A percentile compares a stretch with the other conserved stretches of the same genome.
Evolutionary conservation across 2,113 vertebrate genomes (phyloP).

Genomic region (Murina feae): DNA sequence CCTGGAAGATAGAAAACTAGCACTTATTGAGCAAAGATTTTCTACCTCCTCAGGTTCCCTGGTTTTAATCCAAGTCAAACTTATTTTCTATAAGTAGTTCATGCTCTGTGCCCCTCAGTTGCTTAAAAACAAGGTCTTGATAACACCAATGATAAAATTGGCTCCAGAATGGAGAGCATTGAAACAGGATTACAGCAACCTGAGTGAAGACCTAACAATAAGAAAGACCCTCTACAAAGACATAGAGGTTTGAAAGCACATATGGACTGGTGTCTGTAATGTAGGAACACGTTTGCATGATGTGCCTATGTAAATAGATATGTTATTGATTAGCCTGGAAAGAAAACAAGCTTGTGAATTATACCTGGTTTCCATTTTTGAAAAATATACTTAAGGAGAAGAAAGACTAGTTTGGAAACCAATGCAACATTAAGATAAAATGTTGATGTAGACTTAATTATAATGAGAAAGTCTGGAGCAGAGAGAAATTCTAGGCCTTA

Average conservation of each 20-base stretch:
- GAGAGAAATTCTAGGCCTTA: conserved; percentile 7
- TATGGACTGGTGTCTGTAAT: neutral
- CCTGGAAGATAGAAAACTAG: neutral
- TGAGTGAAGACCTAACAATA: neutral
- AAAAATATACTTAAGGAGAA: neutral
- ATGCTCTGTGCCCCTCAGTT: neutral
- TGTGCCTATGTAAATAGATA: neutral
- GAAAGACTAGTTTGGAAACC: neutral
- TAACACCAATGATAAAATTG: neutral
- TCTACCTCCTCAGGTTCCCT: neutral
- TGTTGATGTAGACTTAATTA: neutral
- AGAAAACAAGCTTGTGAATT: neutral
- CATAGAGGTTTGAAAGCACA: neutral
- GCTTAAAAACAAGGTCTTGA: neutral
- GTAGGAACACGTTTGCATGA: neutral
- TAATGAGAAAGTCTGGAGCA: neutral
- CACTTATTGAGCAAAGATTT: neutral
- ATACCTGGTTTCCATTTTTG: neutral
- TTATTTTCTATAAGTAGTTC: neutral
- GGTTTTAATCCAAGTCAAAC: neutral
- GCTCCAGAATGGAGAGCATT: neutral
- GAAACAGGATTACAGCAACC: neutral
- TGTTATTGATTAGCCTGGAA: neutral
- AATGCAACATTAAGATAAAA: neutral
- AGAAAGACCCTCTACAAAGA: neutral